A percentile compares a stretch with the other conserved stretches of the same genome.
These are phyloP conservation scores for Drosophila mauritiana DNA, from an alignment of 1,140 invertebrate species.

Conservation along the genomic window DNA sequence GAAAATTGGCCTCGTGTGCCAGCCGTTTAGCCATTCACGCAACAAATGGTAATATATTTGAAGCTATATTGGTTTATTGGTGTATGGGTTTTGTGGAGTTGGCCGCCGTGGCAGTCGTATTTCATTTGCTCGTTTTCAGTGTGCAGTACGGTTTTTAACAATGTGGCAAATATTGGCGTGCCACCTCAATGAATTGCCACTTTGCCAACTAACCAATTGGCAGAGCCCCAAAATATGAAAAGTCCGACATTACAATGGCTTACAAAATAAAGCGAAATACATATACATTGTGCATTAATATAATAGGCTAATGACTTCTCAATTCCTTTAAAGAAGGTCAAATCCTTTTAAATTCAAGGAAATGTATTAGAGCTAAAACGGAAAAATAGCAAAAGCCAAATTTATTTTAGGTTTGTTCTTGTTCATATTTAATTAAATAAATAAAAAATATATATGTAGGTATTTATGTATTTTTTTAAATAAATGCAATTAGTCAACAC, in stretches of 20 bases:
- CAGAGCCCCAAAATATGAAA: background rate
- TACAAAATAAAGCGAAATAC: background rate
- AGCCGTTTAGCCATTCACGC: slow-evolving; percentile 12
- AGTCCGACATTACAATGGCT: background rate
- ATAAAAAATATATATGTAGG: background rate
- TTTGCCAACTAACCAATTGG: slow-evolving; percentile 25
- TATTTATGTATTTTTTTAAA: background rate
- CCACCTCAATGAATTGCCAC: slow-evolving; percentile 24
- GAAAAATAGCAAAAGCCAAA: too few relatives aligned
- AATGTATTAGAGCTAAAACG: too few relatives aligned
- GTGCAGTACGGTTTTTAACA: slow-evolving; percentile 51
- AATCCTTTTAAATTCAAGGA: too few relatives aligned
- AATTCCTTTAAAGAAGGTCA: too few relatives aligned
- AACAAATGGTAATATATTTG: slow-evolving; percentile 31
- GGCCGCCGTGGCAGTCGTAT: background rate
- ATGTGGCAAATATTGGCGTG: slow-evolving; percentile 55
- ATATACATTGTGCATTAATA: too few relatives aligned
- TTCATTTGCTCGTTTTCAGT: slow-evolving; percentile 29
- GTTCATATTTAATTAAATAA: too few relatives aligned
- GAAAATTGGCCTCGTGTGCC: slow-evolving; percentile 34
- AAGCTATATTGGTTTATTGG: too few relatives aligned
- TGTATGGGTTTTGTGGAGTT: too few relatives aligned
- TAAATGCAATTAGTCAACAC: background rate
- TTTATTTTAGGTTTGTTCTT: too few relatives aligned
- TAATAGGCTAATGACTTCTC: too few relatives aligned